Base-by-base conservation (phyloP, 1,140 invertebrate genomes). In the Callitettix versicolor region DNA sequence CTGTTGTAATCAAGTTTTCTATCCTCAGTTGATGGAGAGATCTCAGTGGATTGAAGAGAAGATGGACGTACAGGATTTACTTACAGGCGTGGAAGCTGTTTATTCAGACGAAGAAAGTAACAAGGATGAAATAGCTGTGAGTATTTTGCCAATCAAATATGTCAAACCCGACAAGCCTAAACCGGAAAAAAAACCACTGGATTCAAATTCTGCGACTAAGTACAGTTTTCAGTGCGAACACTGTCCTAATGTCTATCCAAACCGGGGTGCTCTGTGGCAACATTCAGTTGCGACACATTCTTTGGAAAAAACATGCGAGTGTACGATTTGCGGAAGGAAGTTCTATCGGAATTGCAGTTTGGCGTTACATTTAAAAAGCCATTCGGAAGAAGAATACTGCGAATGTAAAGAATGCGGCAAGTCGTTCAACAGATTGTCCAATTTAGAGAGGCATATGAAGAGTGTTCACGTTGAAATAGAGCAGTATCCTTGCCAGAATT, bases 341-440 rank as follows among this genome's bases (percentile, higher is more conserved):
- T 64, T 64, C 26, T 60, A 59, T 49, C 56, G 63, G n/a, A 64
- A 64, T 21, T 64, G 63, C 33, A 61, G 57, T 42, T 44, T 64
- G 9, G 63, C 63, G 2, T 21, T 64, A 36, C 63, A 64, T 36
- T 42, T 64, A 48, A 64, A 64, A 49, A 57, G 58, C n/a, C 63
- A 64, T 43, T 60, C 60, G 4, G 60, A 62, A 15, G 58, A 61
- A 53, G 55, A 61, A 22, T 56, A 56, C 22, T 61, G 60, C 12
- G 51, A 54, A n/a, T 61, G 60, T 55, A 54, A 55, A 18, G 49
- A 59, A 33, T 61, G 60, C 41, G 60, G 60, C 6, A 58, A 58
- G 15, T 55, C 58, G 33, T 61, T 61, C 33, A 58, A 56, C 42
- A 42, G 60, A 26, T 55, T 61, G 33, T 48, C 57, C 7, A 55